Base-by-base conservation (phyloP, 2,888 invertebrate genomes). In the Malacosoma neustria region DNA sequence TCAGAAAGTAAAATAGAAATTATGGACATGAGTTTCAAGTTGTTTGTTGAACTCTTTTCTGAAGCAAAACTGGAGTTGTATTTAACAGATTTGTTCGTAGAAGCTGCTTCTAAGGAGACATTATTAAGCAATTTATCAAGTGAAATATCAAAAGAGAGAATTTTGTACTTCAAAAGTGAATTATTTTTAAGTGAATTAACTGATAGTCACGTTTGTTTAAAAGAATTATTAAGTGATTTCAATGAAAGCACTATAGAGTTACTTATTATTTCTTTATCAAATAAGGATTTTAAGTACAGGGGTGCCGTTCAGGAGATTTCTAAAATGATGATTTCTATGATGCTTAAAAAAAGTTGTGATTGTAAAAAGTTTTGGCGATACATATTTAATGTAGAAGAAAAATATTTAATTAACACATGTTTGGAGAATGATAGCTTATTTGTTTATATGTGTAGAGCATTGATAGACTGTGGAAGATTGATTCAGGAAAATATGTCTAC, bases 101-200 rank as follows among this genome's bases (percentile, higher is more conserved):
- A 82, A 53, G 57, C 71, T 2, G 77, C 82, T 11, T 85, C 84
- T 0, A 73, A 71, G 43, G 64, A 77, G 13, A 73, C 70, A 3
- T 54, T 84, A 32, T 40, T 79, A 3, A 60, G 49, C 37, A 64
- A 72, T 37, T 41, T 81, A 33, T 14, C 51, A 2, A 46, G 37
- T 11, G 60, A 73, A 37, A 45, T 82, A 37, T 46, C 73, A 1
- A 62, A 54, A 43, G 62, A 72, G 5, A 56, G 55, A 33, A 41
- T 80, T 30, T 12, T 74, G 3, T 47, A 61, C 11, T 72, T 82
- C 7, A 77, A 79, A 60, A 70, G 67, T 45, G 49, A 60, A 39
- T 43, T 77, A 29, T 46, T 82, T 14, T 46, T 82, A 30, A 49
- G 53, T 15, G 65, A 74, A 45, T 37, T 79, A 2, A 49, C 60